Conservation (phyloP, 2,888 invertebrate genomes). For the Catocala fraxini region DNA sequence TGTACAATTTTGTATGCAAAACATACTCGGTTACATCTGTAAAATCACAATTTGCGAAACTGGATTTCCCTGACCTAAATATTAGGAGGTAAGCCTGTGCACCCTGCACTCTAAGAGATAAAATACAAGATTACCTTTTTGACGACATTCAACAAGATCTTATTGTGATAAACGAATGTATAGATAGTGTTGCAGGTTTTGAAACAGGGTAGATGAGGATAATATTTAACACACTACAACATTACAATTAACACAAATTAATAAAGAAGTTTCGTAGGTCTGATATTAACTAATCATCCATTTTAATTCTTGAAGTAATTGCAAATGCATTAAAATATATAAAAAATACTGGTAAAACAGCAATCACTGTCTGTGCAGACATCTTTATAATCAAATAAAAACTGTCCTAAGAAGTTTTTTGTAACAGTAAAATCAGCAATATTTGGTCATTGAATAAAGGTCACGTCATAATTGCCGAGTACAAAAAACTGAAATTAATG, state of each 20-base stretch:
- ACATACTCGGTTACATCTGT: slow-evolving; percentile 49
- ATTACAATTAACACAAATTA: too few relatives aligned
- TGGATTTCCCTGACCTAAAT: slow-evolving; percentile 62
- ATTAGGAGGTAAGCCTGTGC: slow-evolving; percentile 52
- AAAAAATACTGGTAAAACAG: too few relatives aligned
- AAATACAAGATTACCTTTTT: slow-evolving; percentile 31
- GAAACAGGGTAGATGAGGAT: neutral
- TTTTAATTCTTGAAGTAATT: too few relatives aligned
- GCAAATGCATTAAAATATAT: too few relatives aligned
- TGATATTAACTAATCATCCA: too few relatives aligned
- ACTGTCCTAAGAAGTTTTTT: slow-evolving; percentile 31
- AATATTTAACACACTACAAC: neutral
- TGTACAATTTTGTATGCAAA: slow-evolving; percentile 54
- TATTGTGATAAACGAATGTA: neutral
- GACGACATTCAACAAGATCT: neutral
- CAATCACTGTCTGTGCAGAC: slow-evolving; percentile 9
- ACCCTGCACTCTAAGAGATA: slow-evolving; percentile 31
- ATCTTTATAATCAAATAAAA: slow-evolving; percentile 20
- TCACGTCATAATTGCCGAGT: slow-evolving; percentile 26
- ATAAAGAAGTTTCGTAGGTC: too few relatives aligned
- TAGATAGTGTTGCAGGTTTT: neutral
- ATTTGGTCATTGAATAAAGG: slow-evolving; percentile 53
- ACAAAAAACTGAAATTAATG: slow-evolving; percentile 10
- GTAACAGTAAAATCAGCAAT: slow-evolving; percentile 30
- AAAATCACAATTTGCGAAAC: slow-evolving; percentile 50